Percentiles rank a stretch among this genome's conserved stretches.
phyloP scores from a whole-genome alignment of 2,888 invertebrate genomes.

The Taenaris catops region DNA sequence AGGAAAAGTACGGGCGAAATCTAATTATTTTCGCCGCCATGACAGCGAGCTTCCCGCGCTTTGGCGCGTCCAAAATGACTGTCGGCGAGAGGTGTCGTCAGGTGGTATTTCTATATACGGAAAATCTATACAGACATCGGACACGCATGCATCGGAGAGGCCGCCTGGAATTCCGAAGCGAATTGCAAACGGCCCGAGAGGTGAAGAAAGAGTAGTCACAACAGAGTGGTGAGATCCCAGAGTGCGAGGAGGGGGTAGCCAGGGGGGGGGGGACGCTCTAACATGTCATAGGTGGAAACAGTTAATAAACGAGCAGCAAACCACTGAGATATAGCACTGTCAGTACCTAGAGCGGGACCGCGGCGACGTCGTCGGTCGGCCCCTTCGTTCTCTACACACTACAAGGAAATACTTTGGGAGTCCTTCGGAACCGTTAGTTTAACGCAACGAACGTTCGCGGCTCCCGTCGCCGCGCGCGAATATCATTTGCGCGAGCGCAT shows the following conservation, averaged over 20 bases:
- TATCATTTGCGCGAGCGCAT: conserved; percentile 87
- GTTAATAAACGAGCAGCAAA: conserved; percentile 76
- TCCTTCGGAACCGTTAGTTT: conserved; percentile 55
- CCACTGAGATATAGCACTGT: conserved; percentile 68
- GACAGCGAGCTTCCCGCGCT: conserved; percentile 68
- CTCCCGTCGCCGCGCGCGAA: conserved; percentile 81
- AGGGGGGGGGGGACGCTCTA: too few relatives aligned
- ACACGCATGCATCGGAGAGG: conserved; percentile 62
- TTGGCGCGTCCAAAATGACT: conserved; percentile 55
- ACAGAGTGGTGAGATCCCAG: conserved; percentile 46
- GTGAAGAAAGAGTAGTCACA: conserved; percentile 38
- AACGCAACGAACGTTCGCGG: conserved; percentile 72
- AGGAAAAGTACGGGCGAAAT: conserved; percentile 58
- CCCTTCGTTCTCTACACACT: conserved; percentile 54
- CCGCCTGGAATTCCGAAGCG: too few relatives aligned
- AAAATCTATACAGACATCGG: conserved; percentile 54
- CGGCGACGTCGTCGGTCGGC: too few relatives aligned
- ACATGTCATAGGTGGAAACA: conserved; percentile 52
- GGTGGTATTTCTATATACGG: conserved; percentile 69
- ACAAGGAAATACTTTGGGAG: conserved; percentile 64
- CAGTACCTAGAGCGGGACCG: conserved; percentile 55
- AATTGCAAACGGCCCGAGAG: too few relatives aligned
- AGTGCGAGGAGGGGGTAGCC: conserved; percentile 40
- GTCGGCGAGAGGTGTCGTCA: conserved; percentile 37
- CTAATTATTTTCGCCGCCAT: conserved; percentile 74